Conservation (phyloP, 2,888 invertebrate genomes). For the Pandemis corylana region DNA sequence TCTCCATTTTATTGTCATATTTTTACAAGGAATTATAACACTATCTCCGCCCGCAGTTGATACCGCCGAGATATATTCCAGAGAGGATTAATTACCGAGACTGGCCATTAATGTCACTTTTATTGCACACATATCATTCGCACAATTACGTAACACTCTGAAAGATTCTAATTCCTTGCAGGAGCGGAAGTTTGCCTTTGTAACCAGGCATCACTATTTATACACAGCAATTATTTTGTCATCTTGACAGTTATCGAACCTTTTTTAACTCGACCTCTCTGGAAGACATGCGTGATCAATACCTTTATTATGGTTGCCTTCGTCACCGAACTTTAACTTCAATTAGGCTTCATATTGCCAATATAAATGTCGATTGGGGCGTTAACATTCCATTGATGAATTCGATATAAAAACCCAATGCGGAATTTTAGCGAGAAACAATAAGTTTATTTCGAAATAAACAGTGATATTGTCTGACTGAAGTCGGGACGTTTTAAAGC, state of each 20-base stretch:
- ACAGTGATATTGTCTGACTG: conserved; percentile 57
- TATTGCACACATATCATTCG: conserved; percentile 68
- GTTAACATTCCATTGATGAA: conserved; percentile 25
- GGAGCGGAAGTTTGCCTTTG: conserved; percentile 13
- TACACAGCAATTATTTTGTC: background rate
- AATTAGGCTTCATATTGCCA: conserved; percentile 15
- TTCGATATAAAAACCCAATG: conserved; percentile 5
- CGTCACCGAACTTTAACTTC: background rate
- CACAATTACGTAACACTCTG: conserved; percentile 55
- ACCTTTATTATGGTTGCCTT: background rate
- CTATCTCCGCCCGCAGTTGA: conserved; percentile 30
- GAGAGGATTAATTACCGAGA: conserved; percentile 62
- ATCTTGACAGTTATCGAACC: background rate
- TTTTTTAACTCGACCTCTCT: background rate
- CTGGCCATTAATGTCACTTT: conserved; percentile 67
- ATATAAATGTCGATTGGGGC: conserved; percentile 13
- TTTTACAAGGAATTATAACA: conserved; percentile 41
- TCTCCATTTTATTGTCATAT: conserved; percentile 35
- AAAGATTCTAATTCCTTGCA: conserved; percentile 45
- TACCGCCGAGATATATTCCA: conserved; percentile 52
- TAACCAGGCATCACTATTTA: background rate
- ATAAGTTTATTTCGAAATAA: conserved; percentile 18
- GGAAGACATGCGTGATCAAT: background rate
- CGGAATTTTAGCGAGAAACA: conserved; percentile 24
- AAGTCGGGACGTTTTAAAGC: conserved; percentile 63